Evolutionary conservation across 2,797 vertebrate species (phyloP), one percentile per base, ranked within the genome.

Genomic region (Galagoides demidoff): DNA sequence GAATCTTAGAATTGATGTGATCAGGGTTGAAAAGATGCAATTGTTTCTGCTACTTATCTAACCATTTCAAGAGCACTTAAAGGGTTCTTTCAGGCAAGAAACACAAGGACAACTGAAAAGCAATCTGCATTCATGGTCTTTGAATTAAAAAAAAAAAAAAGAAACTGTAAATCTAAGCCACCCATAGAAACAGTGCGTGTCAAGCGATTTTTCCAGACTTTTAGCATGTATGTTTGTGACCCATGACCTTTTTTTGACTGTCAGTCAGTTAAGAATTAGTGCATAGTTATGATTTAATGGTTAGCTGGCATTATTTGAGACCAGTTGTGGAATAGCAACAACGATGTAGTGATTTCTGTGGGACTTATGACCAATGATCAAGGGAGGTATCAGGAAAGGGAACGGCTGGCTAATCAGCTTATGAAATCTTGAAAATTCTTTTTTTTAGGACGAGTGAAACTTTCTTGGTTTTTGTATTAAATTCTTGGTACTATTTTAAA

Each of bases 91-190:
- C 96, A 85, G 81, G 59, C 95, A 97, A 95, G 95, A 74, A 97
- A 98, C 96, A 85, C 96, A 97, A 98, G 97, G 92, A 96, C 95
- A 98, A 97, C 97, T 97, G 97, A 97, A 98, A 98, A 99, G 93
- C 97, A 96, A 96, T 97, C 96, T 66, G 96, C 85, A 95, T 95
- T 97, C 88, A 52, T 81, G 85, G 79, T 97, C 96, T 98, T 98
- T 98, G 97, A 98, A 98, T 98, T 97, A 88, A 81, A 43, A 39
- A 73, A 63, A 29, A 57, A 7, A 29, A 55, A 71, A 68, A 68
- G 39, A 92, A 90, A 85, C 34, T 81, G 45, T 95, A 93, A 77
- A 98, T 96, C 64, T 88, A 95, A 96, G 93, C 79, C 76, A 92
- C 68, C 64, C 45, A 70, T 95, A 90, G 79, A 59, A 31, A 31